Conservation (phyloP, 1,140 invertebrate species). For the Drosophila rhopaloa region DNA sequence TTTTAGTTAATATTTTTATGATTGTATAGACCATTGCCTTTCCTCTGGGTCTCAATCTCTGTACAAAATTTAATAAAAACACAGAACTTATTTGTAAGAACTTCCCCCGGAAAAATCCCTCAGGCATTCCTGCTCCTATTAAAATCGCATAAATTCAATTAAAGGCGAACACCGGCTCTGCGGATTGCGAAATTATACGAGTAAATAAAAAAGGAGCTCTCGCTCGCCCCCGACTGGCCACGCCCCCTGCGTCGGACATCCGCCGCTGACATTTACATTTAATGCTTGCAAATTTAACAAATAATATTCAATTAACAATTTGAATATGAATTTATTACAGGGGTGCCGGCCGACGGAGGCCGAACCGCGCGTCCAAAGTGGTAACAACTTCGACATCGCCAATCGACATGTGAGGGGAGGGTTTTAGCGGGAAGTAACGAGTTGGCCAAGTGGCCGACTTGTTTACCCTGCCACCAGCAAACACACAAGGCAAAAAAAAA, state of each 20-base stretch:
- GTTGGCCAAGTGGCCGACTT: conserved; percentile 79
- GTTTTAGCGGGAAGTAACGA: conserved; percentile 43
- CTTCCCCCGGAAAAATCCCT: neutral
- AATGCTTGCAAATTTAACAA: conserved; percentile 84
- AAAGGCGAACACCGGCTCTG: conserved; percentile 19
- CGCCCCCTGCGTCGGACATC: conserved; percentile 54
- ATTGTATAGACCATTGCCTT: no score
- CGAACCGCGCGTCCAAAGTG: conserved; percentile 70
- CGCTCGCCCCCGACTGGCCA: conserved; percentile 38
- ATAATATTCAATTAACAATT: conserved; percentile 84
- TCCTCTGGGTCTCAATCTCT: no score
- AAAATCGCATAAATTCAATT: conserved; percentile 69
- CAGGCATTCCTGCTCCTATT: conserved; percentile 11
- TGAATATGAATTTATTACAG: conserved; percentile 84
- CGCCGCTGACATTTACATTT: conserved; percentile 78
- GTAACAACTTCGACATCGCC: conserved; percentile 79
- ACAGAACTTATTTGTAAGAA: neutral
- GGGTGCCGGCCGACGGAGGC: conserved; percentile 67
- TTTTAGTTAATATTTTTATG: no score
- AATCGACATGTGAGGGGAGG: conserved; percentile 40
- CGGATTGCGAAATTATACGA: conserved; percentile 41
- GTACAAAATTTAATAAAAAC: neutral
- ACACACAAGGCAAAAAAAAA: conserved; percentile 35
- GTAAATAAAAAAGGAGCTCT: conserved; percentile 25
- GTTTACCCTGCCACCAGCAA: conserved; percentile 74